Percentiles rank a stretch among this genome's conserved stretches.
Evolutionary conservation across 2,888 invertebrate species (phyloP).

Genomic region (Tromatobia lineatoria): DNA sequence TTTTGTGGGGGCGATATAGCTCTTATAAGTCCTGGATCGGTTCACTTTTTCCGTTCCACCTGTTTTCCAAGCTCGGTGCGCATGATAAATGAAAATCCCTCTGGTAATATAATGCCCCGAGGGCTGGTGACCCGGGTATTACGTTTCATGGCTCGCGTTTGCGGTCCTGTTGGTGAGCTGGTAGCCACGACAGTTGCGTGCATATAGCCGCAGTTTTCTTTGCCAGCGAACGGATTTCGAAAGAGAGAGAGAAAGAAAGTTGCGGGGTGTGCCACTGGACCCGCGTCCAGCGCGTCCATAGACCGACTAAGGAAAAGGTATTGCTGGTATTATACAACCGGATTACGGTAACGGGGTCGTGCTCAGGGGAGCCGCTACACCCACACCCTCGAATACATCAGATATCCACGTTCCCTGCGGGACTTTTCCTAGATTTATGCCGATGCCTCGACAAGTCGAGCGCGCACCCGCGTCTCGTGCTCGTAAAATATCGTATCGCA

Average conservation of each 20-base stretch:
- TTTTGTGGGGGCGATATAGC: slow-evolving; percentile 71
- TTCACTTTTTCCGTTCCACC: slow-evolving; percentile 65
- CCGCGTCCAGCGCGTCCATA: slow-evolving; percentile 13
- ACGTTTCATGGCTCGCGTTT: slow-evolving; percentile 75
- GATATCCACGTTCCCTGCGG: slow-evolving; percentile 57
- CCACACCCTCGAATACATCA: slow-evolving; percentile 51
- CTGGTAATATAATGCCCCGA: slow-evolving; percentile 77
- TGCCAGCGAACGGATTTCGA: slow-evolving; percentile 18
- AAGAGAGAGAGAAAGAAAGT: background rate
- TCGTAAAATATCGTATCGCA: slow-evolving; percentile 61
- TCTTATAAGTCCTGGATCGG: slow-evolving; percentile 45
- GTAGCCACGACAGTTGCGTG: slow-evolving; percentile 36
- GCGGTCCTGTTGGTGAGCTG: slow-evolving; percentile 60
- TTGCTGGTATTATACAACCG: slow-evolving; percentile 80
- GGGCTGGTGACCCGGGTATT: slow-evolving; percentile 69
- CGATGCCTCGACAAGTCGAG: slow-evolving; percentile 68
- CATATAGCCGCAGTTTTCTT: slow-evolving; percentile 65
- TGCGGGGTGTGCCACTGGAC: background rate
- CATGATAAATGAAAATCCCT: slow-evolving; percentile 78
- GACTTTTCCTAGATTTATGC: slow-evolving; percentile 77
- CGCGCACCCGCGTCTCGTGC: slow-evolving; percentile 49
- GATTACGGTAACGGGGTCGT: slow-evolving; percentile 79
- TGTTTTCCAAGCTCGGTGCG: slow-evolving; percentile 67
- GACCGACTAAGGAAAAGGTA: slow-evolving; percentile 79
- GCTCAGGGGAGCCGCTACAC: slow-evolving; percentile 55